Evolutionary conservation across 1,140 invertebrate genomes (phyloP).

Genomic region (Micrasema longulum): DNA sequence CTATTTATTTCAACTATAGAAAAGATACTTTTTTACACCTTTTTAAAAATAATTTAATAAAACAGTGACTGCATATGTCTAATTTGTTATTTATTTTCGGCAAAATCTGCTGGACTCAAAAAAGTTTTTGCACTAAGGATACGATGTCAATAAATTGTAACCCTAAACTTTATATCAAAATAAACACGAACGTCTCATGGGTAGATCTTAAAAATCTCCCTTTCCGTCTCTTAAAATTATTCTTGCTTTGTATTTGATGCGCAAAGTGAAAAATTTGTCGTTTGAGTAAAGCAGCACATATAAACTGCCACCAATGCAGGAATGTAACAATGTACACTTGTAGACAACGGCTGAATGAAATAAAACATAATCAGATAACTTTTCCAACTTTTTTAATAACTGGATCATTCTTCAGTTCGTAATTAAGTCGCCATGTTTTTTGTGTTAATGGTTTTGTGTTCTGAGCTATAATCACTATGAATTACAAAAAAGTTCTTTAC

Average conservation of each 20-base stretch:
- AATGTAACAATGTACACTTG: too few species aligned
- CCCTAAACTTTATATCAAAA: constrained; percentile 51
- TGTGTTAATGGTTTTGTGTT: constrained; percentile 34
- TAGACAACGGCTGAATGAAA: not conserved
- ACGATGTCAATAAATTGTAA: constrained; percentile 67
- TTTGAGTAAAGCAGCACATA: constrained; percentile 5
- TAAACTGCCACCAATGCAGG: not conserved
- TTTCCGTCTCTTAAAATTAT: constrained; percentile 24
- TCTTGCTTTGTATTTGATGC: constrained; percentile 34
- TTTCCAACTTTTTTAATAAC: not conserved
- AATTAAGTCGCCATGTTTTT: too few species aligned
- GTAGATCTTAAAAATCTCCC: constrained; percentile 11
- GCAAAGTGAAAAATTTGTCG: constrained; percentile 22
- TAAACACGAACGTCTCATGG: constrained; percentile 41
- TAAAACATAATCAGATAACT: too few species aligned
- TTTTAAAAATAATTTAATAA: constrained; percentile 25
- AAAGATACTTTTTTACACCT: too few species aligned
- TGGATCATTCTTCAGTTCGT: not conserved
- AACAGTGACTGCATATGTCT: constrained; percentile 14
- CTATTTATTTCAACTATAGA: too few species aligned
- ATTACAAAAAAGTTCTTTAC: constrained; percentile 46
- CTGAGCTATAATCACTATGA: constrained; percentile 39
- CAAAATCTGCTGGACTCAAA: constrained; percentile 55
- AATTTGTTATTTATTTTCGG: constrained; percentile 47
- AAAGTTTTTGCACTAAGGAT: constrained; percentile 66